Conservation (phyloP, 37 sponge, comb jelly and placozoan genomes). For the Tethya wilhelma region DNA sequence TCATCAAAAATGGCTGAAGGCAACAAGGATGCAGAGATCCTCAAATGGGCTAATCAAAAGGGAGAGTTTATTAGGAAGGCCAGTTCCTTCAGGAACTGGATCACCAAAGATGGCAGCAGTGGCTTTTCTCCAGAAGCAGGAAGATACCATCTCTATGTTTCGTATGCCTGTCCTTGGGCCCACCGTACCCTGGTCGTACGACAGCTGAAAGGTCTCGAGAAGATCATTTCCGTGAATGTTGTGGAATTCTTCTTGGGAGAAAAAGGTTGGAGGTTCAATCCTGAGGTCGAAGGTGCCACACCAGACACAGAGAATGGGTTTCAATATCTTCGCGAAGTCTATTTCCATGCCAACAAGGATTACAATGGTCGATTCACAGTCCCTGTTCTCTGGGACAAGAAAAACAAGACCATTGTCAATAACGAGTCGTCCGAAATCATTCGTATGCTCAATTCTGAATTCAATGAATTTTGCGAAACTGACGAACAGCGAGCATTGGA, state of each 20-base stretch:
- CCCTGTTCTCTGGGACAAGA: constrained; percentile 91
- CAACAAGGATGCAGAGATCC: too few relatives aligned
- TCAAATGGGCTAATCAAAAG: constrained; percentile 13
- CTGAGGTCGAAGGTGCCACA: constrained; percentile 55
- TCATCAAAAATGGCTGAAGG: too few relatives aligned
- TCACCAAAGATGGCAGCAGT: constrained; percentile 57
- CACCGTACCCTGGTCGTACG: constrained; percentile 82
- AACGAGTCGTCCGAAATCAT: constrained; percentile 92
- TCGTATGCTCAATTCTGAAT: constrained; percentile 89
- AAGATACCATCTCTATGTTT: constrained; percentile 94
- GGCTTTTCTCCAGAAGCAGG: constrained; percentile 74
- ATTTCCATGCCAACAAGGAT: constrained; percentile 56
- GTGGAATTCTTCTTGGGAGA: constrained; percentile 71
- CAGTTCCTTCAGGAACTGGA: constrained; percentile 65
- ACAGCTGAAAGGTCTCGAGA: constrained; percentile 85
- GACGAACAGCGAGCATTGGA: constrained; percentile 74
- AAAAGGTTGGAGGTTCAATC: constrained; percentile 85
- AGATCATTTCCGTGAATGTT: constrained; percentile 77
- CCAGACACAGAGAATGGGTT: constrained; percentile 82
- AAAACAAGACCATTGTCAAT: constrained; percentile 75
- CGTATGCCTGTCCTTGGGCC: constrained; percentile 93
- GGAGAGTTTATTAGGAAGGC: constrained; percentile 80
- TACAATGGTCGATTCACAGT: constrained; percentile 86
- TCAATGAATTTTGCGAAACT: constrained; percentile 75
- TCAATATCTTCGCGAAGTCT: constrained; percentile 67